Base-by-base conservation (phyloP, 1,140 invertebrate species). In the Drosophila suzukii region DNA sequence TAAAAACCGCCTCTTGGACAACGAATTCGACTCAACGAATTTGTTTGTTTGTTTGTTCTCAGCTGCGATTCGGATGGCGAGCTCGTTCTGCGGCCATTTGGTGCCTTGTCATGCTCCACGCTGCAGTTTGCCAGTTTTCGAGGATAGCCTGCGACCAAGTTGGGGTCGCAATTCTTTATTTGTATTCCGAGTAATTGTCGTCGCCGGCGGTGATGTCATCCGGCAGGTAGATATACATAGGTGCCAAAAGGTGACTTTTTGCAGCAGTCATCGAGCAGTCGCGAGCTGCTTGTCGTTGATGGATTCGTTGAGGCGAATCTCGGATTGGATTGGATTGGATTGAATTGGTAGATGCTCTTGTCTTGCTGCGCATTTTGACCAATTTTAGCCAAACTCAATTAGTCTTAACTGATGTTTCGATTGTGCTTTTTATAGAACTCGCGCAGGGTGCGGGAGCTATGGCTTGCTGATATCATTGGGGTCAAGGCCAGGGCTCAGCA, bases 361-460 rank as follows among this genome's bases (percentile, higher is more conserved):
- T 61, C 56, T 57, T 49, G 60, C 71, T 84, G 81, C 81, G 81
- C 81, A 84, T 84, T 74, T 84, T 86, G 71, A 86, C 83, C 83
- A 82, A 83, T 78, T 88, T 82, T 59, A 75, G 81, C 78, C 82
- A 85, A 85, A 75, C 47, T 76, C 79, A 79, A 82, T 83, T 86
- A 86, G 82, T 86, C 82, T 85, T 85, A 79, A 84, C 81, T 84
- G 76, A 77, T 79, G 81, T 63, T 76, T 57, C 56, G 73, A 11
- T 68, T 67, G 30, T 53, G 38, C 58, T 75, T 71, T 75, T 80
- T 58, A 73, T 82, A 70, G 75, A 82, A 61, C 39, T 39, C 30
- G 7, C 39, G n/a, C 44, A 72, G 68, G 81, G 60, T 81, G 61
- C 74, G 51, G 65, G 15, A 3, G 34, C 53, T 43, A 66, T 66